Base-by-base conservation (phyloP, 1,140 invertebrate genomes). In the Physella acuta region DNA sequence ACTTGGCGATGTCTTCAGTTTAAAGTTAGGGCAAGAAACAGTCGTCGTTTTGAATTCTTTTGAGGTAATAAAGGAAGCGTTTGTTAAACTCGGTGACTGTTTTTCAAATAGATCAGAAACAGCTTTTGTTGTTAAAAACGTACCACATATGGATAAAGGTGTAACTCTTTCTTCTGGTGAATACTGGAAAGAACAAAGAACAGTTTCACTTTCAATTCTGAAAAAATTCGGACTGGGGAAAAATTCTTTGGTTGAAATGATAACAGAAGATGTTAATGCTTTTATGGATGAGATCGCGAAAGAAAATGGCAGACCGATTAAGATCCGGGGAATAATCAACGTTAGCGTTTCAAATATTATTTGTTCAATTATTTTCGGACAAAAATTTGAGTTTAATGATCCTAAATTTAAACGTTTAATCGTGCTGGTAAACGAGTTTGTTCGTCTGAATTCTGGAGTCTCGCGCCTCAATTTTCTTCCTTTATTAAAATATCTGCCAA, bases 331-430 rank as follows among this genome's bases (percentile, higher is more conserved):
- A 34, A 37, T 68, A 16, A 58, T 71, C n/a, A 68, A 66, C 28
- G 58, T 68, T 92, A 90, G n/a, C n/a, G n/a, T n/a, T n/a, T n/a
- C n/a, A n/a, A n/a, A n/a, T n/a, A n/a, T n/a, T n/a, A n/a, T n/a
- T 70, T 95, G 94, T 81, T 91, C 91, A 31, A 89, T 97, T 36
- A 89, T 94, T 72, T 96, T 97, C 93, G 92, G 92, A n/a, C 89
- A 93, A 0, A 87, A 93, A 8, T 97, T 95, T 81, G 88, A 89
- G 53, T 88, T 90, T 36, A 56, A 71, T 30, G 77, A 78, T 36
- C 58, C 60, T 2, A 34, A 44, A 0, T 77, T 77, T 66, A 11
- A 56, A 59, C 5, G 71, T 1, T 52, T 58, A n/a, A 49, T 74
- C 0, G 65, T 67, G 4, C 68, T 70, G 2, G 52, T 71, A 0